phyloP scores from a whole-genome alignment of 64 coral and sea anemone genomes.

The Anthopleura sola region DNA sequence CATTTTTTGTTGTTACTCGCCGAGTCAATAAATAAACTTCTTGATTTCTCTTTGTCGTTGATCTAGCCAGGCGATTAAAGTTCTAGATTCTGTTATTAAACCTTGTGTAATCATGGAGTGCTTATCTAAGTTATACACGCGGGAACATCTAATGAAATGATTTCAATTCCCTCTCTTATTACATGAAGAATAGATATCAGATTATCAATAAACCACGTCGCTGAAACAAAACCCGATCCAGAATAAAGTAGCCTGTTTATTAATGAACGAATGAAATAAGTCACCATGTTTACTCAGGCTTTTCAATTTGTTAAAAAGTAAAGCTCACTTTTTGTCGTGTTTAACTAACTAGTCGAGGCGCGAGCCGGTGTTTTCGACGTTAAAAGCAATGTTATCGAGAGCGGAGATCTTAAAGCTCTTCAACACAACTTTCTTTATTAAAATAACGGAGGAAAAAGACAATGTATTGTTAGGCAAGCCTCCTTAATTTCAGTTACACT shows the following conservation, averaged over 20 bases:
- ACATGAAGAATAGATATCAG: background rate
- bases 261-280: constrained; percentile 8
- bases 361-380: background rate
- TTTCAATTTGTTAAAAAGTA: background rate
- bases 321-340: background rate
- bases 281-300: background rate
- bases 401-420: background rate
- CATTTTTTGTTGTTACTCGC: background rate
- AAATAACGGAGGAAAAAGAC: background rate
- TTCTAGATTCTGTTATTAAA: background rate
- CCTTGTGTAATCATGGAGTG: background rate
- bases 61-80: background rate
- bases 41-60: constrained; percentile 9
- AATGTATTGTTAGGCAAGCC: background rate
- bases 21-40: constrained; percentile 6
- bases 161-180: background rate
- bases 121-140: background rate
- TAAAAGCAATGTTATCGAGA: constrained; percentile 8
- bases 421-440: constrained; percentile 10
- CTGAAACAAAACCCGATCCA: background rate
- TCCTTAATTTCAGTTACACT: background rate
- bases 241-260: constrained; percentile 24
- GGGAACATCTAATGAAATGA: background rate
- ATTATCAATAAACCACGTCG: constrained; percentile 1
- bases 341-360: background rate